phyloP scores from a whole-genome alignment of 1,140 invertebrate species.

The Leptopilina clavipes region DNA sequence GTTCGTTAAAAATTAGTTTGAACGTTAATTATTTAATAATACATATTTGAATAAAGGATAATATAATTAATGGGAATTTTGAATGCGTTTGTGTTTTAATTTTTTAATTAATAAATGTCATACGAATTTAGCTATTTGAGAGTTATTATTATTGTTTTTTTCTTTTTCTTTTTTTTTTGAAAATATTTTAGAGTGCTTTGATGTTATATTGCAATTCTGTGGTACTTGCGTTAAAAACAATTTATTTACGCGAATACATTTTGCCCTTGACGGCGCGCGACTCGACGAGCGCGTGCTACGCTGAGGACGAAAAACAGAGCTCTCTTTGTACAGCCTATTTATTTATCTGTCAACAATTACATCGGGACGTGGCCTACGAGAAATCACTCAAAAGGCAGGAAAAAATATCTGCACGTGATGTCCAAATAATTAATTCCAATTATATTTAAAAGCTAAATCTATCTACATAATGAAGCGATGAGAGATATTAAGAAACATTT shows the following conservation, averaged over 20 bases:
- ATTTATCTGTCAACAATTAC: constrained; percentile 74
- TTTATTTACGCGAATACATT: constrained; percentile 58
- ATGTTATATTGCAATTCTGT: constrained; percentile 15
- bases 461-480: too few species aligned
- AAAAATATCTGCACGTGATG: constrained; percentile 50
- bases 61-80: background rate
- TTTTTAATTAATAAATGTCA: constrained; percentile 4
- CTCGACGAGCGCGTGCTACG: constrained; percentile 63
- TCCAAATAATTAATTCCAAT: constrained; percentile 61
- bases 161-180: constrained; percentile 18
- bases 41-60: background rate
- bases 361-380: constrained; percentile 60
- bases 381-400: constrained; percentile 52
- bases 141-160: constrained; percentile 1
- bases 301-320: constrained; percentile 57
- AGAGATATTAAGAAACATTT: too few species aligned
- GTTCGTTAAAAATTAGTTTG: too few species aligned
- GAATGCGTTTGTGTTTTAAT: background rate
- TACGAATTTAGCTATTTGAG: background rate
- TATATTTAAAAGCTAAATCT: constrained; percentile 47
- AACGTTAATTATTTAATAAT: too few species aligned
- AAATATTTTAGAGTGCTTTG: constrained; percentile 8
- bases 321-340: constrained; percentile 69
- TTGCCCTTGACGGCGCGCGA: constrained; percentile 63
- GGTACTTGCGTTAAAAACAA: constrained; percentile 46